Evolutionary conservation across 1,140 invertebrate species (phyloP), one percentile per base, ranked within the genome.

Genomic region (Akabosia matsudoensis): DNA sequence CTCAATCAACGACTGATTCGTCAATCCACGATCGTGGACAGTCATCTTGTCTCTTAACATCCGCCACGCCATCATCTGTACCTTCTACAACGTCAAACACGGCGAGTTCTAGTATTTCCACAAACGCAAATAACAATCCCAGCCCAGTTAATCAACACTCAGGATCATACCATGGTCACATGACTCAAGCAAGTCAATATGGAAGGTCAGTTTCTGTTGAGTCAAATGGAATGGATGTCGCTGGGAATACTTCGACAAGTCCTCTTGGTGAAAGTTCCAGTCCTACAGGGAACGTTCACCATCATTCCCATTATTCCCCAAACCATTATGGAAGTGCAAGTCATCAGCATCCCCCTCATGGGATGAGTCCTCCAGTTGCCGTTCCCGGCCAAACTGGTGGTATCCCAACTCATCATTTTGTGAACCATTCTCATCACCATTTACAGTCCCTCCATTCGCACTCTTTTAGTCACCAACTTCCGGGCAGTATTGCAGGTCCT

Each of bases 1-100:
- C 56, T 81, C 30, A 70, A 64, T n/a, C 72, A 67, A 37, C 85
- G 84, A 78, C 74, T 34, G 74, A 72, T 70, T 73, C 83, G 79
- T 75, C n/a, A n/a, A n/a, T n/a, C 84, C 76, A 75, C 82, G 82
- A 74, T 82, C 73, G 86, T 79, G 87, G 37, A 54, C 83, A 73
- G 74, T 82, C 81, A 80, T 82, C 74, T 82, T 85, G 79, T 26
- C 76, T 78, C 0, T 74, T 83, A 84, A 67, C 84, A 84, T 34
- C 77, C 84, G 61, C 82, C 82, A 28, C 84, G 83, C 30, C 83
- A 84, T n/a, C 84, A 85, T 56, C 82, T 82, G 73, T 82, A 82
- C 51, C 80, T 74, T 34, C 83, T 81, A 73, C 81, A 70, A 72
- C 82, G 56, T 74, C 80, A 77, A 73, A 74, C 34, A 74, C 70